Conservation (phyloP, 2,113 vertebrate species). For the Phoxinus phoxinus region DNA sequence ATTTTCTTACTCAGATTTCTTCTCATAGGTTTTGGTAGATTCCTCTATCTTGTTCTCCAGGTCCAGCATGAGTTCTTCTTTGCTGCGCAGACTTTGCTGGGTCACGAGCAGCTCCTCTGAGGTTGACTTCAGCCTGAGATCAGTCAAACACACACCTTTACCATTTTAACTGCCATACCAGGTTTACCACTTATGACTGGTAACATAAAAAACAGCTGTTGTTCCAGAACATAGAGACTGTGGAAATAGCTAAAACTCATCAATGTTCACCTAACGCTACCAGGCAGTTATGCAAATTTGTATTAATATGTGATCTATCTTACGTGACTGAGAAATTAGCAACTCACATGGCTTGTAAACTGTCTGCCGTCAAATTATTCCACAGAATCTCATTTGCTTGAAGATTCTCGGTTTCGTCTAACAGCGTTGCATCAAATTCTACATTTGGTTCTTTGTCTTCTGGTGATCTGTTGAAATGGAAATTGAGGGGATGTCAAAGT, state of each 20-base stretch:
- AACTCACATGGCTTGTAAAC: slow-evolving; percentile 89
- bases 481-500: background rate
- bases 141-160: slow-evolving; percentile 1
- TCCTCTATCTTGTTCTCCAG: slow-evolving; percentile 89
- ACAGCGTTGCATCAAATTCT: slow-evolving; percentile 86
- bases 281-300: background rate
- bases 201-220: background rate
- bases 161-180: background rate
- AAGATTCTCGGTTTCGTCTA: slow-evolving; percentile 93
- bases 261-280: background rate
- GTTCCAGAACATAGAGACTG: background rate
- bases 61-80: slow-evolving; percentile 87
- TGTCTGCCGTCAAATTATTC: slow-evolving; percentile 96
- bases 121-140: slow-evolving; percentile 84
- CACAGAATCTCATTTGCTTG: slow-evolving; percentile 95
- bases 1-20: slow-evolving; percentile 86
- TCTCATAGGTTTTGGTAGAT: slow-evolving; percentile 82
- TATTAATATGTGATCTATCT: background rate
- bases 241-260: background rate
- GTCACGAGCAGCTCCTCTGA: slow-evolving; percentile 88
- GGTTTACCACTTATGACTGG: background rate
- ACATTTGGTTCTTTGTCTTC: slow-evolving; percentile 84
- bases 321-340: background rate
- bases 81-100: slow-evolving; percentile 87
- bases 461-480: slow-evolving; percentile 76